Percentiles rank a stretch among this genome's conserved stretches.
Conservation (phyloP, 2,797 vertebrate genomes). For the Otolemur crassicaudatus region DNA sequence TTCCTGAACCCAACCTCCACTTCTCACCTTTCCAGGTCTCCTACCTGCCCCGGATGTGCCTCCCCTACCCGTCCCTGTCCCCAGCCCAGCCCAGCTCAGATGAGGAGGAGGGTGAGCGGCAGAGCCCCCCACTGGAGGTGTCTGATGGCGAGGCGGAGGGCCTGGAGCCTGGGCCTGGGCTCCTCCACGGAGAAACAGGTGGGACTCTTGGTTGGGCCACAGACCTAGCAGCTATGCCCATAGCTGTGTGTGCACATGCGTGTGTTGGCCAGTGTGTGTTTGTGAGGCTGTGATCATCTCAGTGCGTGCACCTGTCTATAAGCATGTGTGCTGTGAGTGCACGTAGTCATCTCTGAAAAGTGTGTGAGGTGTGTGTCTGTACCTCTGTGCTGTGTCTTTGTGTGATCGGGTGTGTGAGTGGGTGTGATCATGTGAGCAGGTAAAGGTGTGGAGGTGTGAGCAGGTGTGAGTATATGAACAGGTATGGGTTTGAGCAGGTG, state of each 20-base stretch:
- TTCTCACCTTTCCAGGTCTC: conserved; percentile 87
- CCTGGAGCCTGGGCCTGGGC: conserved; percentile 91
- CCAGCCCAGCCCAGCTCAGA: conserved; percentile 94
- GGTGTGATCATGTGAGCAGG: background rate
- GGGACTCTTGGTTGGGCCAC: conserved; percentile 52
- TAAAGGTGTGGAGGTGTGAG: background rate
- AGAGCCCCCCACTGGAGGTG: conserved; percentile 96
- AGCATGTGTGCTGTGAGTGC: too few relatives aligned
- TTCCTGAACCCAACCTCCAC: background rate
- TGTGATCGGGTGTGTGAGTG: background rate
- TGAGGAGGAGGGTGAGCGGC: conserved; percentile 94
- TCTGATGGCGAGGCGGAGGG: conserved; percentile 96
- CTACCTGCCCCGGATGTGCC: conserved; percentile 91
- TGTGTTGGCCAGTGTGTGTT: background rate
- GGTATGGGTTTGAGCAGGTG: background rate
- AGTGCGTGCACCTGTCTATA: rapidly evolving
- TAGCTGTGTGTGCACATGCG: background rate
- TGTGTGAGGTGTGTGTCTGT: background rate
- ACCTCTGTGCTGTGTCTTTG: background rate
- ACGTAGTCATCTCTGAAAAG: background rate
- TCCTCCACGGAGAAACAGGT: conserved; percentile 94
- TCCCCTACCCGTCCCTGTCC: conserved; percentile 91
- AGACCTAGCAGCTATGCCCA: rapidly evolving
- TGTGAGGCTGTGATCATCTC: background rate
- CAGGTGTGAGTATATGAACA: background rate